A percentile compares a stretch with the other conserved stretches of the same genome.
phyloP scores from a whole-genome alignment of 2,888 invertebrate genomes.

The Embidobia sp. region DNA sequence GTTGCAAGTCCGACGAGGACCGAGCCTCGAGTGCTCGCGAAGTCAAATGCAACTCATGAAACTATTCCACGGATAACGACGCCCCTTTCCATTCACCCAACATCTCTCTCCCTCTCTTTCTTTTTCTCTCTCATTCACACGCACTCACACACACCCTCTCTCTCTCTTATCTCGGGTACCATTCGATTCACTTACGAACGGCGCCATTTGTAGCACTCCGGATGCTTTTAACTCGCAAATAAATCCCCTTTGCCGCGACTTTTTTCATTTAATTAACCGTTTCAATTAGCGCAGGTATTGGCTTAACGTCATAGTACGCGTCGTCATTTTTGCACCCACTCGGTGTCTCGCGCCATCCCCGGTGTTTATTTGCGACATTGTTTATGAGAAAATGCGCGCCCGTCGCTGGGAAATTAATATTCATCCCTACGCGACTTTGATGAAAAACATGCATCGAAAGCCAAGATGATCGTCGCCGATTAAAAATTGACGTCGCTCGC shows the following conservation, averaged over 20 bases:
- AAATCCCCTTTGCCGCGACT: constrained; percentile 52
- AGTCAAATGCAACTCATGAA: constrained; percentile 65
- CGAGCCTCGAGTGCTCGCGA: constrained; percentile 57
- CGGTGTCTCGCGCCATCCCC: constrained; percentile 2
- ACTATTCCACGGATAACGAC: constrained; percentile 56
- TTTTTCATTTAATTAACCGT: constrained; percentile 57
- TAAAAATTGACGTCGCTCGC: too few species aligned
- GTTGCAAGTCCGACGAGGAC: constrained; percentile 37
- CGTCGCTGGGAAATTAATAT: too few species aligned
- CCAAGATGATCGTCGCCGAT: too few species aligned
- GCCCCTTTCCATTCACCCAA: constrained; percentile 27
- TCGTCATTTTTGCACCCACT: constrained; percentile 37
- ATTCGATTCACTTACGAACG: constrained; percentile 60
- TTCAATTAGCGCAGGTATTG: constrained; percentile 54
- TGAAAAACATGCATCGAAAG: too few species aligned
- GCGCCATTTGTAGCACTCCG: constrained; percentile 53
- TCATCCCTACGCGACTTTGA: too few species aligned
- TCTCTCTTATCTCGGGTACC: constrained; percentile 41
- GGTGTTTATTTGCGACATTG: constrained; percentile 27
- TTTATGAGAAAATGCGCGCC: constrained; percentile 13
- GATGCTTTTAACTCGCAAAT: constrained; percentile 57
- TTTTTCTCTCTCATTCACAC: too few species aligned
- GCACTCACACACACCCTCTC: constrained; percentile 2
- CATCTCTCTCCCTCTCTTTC: neutral
- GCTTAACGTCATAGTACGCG: constrained; percentile 44